These are phyloP conservation scores for Hippocampus kuda DNA, from an alignment of 2,797 vertebrate genomes.

Conservation along the genomic window DNA sequence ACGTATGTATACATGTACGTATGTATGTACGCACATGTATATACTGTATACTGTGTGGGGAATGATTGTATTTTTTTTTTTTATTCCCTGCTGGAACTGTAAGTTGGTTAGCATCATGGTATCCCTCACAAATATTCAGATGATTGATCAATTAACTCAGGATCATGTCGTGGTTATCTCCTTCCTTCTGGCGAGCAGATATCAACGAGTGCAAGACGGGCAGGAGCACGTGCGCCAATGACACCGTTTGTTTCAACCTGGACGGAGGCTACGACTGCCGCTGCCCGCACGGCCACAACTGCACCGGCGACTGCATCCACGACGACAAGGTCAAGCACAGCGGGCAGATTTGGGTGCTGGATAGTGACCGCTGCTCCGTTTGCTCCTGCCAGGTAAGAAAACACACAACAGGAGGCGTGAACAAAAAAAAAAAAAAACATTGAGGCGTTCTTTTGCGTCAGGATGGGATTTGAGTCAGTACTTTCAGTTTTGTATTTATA, in stretches of 20 bases:
- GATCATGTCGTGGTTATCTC: neutral
- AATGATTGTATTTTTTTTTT: too few species aligned
- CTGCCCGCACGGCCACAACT: conserved; percentile 95
- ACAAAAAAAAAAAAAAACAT: too few species aligned
- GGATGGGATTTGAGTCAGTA: too few species aligned
- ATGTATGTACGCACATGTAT: too few species aligned
- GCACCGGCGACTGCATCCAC: conserved; percentile 91
- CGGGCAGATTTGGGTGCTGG: conserved; percentile 95
- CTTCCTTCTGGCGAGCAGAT: conserved; percentile 58
- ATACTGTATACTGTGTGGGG: too few species aligned
- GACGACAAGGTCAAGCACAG: conserved; percentile 91
- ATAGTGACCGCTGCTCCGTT: conserved; percentile 91
- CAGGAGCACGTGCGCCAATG: conserved; percentile 91
- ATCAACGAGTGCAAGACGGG: conserved; percentile 92
- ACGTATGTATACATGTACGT: too few species aligned
- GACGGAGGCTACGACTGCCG: conserved; percentile 95
- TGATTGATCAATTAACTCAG: neutral
- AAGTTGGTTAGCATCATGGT: too few species aligned
- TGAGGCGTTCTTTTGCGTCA: too few species aligned
- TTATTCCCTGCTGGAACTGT: too few species aligned
- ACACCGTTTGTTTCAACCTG: conserved; percentile 96
- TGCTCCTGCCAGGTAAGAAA: conserved; percentile 91
- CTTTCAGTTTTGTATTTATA: too few species aligned
- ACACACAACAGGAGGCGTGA: neutral
- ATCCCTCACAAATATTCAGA: too few species aligned